A percentile compares a stretch with the other conserved stretches of the same genome.
phyloP scores from a whole-genome alignment of 2,888 invertebrate species.

The Laspeyria flexula region DNA sequence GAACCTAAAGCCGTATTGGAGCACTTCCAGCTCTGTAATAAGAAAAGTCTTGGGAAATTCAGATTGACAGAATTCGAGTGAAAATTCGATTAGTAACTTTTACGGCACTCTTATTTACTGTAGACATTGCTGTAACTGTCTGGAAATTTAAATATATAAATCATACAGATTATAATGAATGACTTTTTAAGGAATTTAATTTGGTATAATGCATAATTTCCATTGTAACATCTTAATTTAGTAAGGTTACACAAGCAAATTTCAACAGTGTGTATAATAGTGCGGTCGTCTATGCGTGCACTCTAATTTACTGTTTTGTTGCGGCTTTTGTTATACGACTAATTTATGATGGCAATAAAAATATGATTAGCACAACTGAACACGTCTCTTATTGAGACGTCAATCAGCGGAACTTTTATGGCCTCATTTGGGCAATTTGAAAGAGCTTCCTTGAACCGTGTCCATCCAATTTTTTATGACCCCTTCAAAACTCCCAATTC shows the following conservation, averaged over 20 bases:
- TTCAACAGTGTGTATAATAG: conserved; percentile 25
- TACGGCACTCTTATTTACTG: not conserved
- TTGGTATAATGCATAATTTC: conserved; percentile 12
- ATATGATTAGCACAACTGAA: conserved; percentile 73
- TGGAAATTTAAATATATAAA: not conserved
- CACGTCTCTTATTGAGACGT: conserved; percentile 68
- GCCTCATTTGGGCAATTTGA: conserved; percentile 76
- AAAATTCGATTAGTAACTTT: conserved; percentile 28
- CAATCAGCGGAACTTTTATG: conserved; percentile 77
- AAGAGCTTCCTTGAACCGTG: conserved; percentile 76
- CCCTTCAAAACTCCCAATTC: conserved; percentile 40
- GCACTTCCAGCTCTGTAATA: conserved; percentile 53
- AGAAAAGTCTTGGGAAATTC: conserved; percentile 47
- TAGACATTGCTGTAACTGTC: not conserved
- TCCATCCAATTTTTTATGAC: conserved; percentile 56
- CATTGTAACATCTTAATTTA: conserved; percentile 31
- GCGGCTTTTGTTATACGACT: conserved; percentile 60
- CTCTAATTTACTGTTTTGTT: conserved; percentile 54
- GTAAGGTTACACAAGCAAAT: conserved; percentile 30
- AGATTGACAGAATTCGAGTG: conserved; percentile 43
- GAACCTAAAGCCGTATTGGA: conserved; percentile 52
- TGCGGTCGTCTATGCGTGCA: conserved; percentile 54
- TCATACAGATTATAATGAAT: conserved; percentile 6
- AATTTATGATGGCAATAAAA: conserved; percentile 77
- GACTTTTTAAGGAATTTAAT: conserved; percentile 9